Conservation (phyloP, 2,113 vertebrate genomes). For the Engraulis encrasicolus region DNA sequence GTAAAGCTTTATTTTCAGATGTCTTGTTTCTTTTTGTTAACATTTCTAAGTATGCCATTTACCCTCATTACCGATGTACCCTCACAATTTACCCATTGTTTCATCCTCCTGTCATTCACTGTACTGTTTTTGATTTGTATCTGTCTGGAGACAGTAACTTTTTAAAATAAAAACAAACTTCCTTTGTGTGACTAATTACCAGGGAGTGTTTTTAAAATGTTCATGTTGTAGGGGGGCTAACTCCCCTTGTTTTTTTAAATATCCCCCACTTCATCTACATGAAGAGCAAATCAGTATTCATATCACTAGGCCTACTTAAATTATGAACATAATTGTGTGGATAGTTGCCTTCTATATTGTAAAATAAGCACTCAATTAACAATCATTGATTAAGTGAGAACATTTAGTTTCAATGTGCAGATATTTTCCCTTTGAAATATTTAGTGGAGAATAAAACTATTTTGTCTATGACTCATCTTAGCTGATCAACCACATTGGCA, state of each 20-base stretch:
- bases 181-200: conserved; percentile 61
- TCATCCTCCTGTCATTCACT: conserved; percentile 97
- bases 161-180: conserved; percentile 99
- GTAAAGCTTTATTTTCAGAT: conserved; percentile 88
- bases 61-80: conserved; percentile 81
- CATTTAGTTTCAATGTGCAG: neutral
- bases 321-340: neutral
- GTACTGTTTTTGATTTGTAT: conserved; percentile 99
- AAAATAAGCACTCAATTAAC: neutral
- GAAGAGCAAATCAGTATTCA: too few species aligned
- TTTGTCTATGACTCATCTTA: neutral
- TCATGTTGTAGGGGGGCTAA: too few species aligned
- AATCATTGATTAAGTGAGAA: too few species aligned
- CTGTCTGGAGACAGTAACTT: conserved; percentile 99
- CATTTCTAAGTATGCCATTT: conserved; percentile 83
- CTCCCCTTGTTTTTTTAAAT: too few species aligned
- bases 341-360: neutral
- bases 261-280: too few species aligned
- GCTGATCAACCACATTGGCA: neutral
- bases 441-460: neutral
- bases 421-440: conserved; percentile 18
- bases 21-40: conserved; percentile 86
- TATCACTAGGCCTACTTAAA: neutral
- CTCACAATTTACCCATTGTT: conserved; percentile 94
- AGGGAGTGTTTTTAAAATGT: neutral